Evolutionary conservation across 2,797 vertebrate genomes (phyloP).

Genomic region (Acestrorhynchus altus): DNA sequence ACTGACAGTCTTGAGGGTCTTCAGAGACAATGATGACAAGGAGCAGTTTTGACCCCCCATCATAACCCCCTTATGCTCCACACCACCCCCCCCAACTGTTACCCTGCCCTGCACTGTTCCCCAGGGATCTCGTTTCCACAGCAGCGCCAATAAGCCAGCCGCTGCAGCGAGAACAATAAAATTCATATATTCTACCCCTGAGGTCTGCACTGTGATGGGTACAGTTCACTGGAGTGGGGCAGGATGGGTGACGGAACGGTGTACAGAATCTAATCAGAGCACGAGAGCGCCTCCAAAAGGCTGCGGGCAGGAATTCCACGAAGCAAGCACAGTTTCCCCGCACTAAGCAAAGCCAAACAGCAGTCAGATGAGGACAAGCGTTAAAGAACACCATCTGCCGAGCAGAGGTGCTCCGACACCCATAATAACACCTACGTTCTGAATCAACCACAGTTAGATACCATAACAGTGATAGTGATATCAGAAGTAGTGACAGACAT

Average conservation of each 20-base stretch:
- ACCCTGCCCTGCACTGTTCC: slow-evolving; percentile 7
- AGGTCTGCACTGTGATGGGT: slow-evolving; percentile 53
- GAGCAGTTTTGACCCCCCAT: slow-evolving; percentile 18
- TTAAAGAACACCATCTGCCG: neutral
- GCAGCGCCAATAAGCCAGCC: slow-evolving; percentile 51
- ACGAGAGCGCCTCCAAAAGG: slow-evolving; percentile 72
- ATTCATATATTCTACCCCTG: slow-evolving; percentile 66
- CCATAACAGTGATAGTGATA: neutral
- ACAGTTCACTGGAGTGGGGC: slow-evolving; percentile 24
- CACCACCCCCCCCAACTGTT: neutral
- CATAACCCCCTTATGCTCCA: slow-evolving; percentile 21
- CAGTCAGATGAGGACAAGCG: neutral
- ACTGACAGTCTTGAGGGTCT: slow-evolving; percentile 29
- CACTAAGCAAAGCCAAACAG: neutral
- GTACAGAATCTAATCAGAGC: neutral
- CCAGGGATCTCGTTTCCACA: slow-evolving; percentile 43
- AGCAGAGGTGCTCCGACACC: too few species aligned
- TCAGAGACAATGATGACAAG: slow-evolving; percentile 20
- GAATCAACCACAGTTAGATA: neutral
- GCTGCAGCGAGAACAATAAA: slow-evolving; percentile 54
- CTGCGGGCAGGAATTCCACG: slow-evolving; percentile 25
- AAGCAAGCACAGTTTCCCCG: neutral
- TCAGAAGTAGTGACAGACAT: too few species aligned
- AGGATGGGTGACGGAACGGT: slow-evolving; percentile 28
- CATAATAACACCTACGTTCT: neutral